phyloP scores from a whole-genome alignment of 2,113 vertebrate species.

The Festucalex cinctus region DNA sequence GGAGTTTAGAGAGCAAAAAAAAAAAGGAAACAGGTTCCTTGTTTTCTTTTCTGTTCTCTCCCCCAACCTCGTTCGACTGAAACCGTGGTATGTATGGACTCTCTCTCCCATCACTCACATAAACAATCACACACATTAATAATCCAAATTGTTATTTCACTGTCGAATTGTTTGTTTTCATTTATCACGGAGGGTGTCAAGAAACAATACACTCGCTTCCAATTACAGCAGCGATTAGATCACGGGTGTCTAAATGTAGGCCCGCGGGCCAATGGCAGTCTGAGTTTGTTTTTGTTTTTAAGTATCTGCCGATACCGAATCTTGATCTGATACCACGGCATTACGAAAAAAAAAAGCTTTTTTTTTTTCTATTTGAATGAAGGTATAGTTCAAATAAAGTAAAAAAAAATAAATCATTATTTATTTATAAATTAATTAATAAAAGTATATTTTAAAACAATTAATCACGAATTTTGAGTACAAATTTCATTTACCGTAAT shows the following conservation, averaged over 20 bases:
- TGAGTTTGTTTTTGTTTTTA: neutral
- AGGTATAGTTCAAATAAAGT: too few relatives aligned
- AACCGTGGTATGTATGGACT: constrained; percentile 27
- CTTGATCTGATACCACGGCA: too few relatives aligned
- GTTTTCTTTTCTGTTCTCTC: constrained; percentile 16
- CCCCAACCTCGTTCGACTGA: constrained; percentile 19
- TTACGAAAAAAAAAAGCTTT: too few relatives aligned
- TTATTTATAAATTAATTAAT: too few relatives aligned
- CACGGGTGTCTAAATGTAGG: neutral
- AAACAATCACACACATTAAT: neutral
- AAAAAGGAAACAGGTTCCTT: constrained; percentile 56
- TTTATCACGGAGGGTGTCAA: neutral
- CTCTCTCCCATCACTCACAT: neutral
- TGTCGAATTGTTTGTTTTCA: neutral
- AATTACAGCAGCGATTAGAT: neutral
- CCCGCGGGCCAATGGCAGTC: neutral
- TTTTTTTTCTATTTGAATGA: too few relatives aligned
- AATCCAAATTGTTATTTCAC: neutral
- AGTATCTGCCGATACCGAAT: too few relatives aligned
- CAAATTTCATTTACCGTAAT: too few relatives aligned
- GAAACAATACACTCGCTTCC: neutral
- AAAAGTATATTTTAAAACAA: too few relatives aligned
- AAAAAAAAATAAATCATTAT: too few relatives aligned
- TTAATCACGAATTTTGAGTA: too few relatives aligned
- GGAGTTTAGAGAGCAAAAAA: constrained; percentile 14